Evolutionary conservation across 37 sponge, comb jelly and placozoan genomes (phyloP).

Genomic region (Theonella swinhoei): DNA sequence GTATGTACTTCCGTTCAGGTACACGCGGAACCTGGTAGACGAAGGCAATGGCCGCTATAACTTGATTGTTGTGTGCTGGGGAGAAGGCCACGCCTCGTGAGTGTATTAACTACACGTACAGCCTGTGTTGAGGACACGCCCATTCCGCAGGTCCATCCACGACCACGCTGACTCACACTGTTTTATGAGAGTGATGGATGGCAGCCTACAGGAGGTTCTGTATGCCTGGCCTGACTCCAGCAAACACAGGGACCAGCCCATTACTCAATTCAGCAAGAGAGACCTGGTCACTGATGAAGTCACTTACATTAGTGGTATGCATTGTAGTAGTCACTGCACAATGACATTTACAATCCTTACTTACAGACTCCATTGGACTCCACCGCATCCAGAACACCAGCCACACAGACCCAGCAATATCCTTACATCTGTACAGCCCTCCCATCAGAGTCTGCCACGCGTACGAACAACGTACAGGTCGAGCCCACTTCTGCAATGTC

Average conservation of each 20-base stretch:
- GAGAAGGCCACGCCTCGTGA: slow-evolving; percentile 72
- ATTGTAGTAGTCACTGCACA: neutral
- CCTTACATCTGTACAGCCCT: slow-evolving; percentile 91
- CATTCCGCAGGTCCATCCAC: slow-evolving; percentile 78
- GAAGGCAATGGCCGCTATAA: slow-evolving; percentile 87
- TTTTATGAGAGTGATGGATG: slow-evolving; percentile 87
- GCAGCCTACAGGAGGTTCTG: slow-evolving; percentile 72
- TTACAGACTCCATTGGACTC: slow-evolving; percentile 81
- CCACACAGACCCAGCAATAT: slow-evolving; percentile 84
- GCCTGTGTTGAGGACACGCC: neutral
- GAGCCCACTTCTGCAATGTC: slow-evolving; percentile 39
- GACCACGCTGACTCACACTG: slow-evolving; percentile 91
- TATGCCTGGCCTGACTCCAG: slow-evolving; percentile 65
- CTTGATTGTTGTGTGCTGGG: slow-evolving; percentile 93
- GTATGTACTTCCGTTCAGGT: slow-evolving; percentile 41
- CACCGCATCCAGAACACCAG: slow-evolving; percentile 91
- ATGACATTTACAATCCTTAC: neutral
- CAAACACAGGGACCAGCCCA: neutral
- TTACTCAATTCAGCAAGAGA: neutral
- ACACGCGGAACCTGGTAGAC: slow-evolving; percentile 93
- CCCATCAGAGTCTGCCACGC: slow-evolving; percentile 78
- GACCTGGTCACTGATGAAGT: slow-evolving; percentile 52
- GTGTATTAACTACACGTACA: neutral
- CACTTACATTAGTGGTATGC: slow-evolving; percentile 83
- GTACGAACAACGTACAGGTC: slow-evolving; percentile 83